Percentiles rank a stretch among this genome's conserved stretches.
Evolutionary conservation across 2,797 vertebrate species (phyloP).

Genomic region (Thripadectes ignobilis): DNA sequence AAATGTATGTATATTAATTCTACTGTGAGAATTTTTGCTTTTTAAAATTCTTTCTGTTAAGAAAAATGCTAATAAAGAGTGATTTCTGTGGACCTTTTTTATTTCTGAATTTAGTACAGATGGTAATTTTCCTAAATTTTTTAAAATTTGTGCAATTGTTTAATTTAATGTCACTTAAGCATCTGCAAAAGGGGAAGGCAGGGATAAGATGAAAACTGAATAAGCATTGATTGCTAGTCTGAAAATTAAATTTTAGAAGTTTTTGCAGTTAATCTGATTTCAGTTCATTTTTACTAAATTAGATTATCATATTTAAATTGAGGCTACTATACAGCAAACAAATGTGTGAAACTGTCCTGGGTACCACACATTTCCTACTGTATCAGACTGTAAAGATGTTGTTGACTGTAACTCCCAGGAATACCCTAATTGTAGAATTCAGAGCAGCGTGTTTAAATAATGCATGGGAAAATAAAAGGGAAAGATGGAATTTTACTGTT

Average conservation of each 20-base stretch:
- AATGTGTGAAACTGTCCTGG: constrained; percentile 58
- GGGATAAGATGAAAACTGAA: constrained; percentile 72
- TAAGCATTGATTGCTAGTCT: constrained; percentile 78
- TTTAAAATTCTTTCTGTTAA: constrained; percentile 62
- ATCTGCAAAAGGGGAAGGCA: constrained; percentile 73
- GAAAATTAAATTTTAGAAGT: constrained; percentile 75
- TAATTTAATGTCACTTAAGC: constrained; percentile 75
- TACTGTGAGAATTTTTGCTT: constrained; percentile 54
- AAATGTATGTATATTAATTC: constrained; percentile 28
- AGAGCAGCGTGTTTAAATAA: constrained; percentile 71
- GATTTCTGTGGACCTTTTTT: constrained; percentile 71
- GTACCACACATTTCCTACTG: constrained; percentile 29
- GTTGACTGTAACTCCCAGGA: constrained; percentile 50
- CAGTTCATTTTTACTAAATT: constrained; percentile 73
- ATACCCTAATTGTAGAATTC: constrained; percentile 39
- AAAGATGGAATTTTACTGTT: constrained; percentile 64
- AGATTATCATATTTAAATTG: constrained; percentile 75
- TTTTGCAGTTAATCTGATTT: constrained; percentile 76
- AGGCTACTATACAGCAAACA: constrained; percentile 3
- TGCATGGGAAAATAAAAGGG: constrained; percentile 45
- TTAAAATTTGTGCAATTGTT: constrained; percentile 75
- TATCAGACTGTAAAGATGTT: background rate
- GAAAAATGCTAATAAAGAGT: constrained; percentile 63
- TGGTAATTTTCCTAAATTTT: constrained; percentile 74
- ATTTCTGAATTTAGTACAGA: constrained; percentile 70